Evolutionary conservation across 2,888 invertebrate species (phyloP).

Genomic region (Philereme transversata): DNA sequence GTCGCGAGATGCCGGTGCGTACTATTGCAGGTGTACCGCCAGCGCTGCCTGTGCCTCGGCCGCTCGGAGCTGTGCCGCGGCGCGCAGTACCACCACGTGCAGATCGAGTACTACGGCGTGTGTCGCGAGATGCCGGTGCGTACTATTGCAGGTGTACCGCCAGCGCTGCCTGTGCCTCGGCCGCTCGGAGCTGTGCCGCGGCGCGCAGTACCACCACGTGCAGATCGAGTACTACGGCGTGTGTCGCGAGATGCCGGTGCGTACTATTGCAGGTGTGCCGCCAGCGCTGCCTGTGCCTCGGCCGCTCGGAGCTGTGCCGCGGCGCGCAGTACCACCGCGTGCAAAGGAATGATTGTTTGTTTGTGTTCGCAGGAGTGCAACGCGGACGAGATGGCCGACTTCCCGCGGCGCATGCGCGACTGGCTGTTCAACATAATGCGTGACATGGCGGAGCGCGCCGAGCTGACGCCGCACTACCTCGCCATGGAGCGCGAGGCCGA

Average conservation of each 20-base stretch:
- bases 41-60: constrained; percentile 95
- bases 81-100: constrained; percentile 91
- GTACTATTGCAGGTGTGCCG: no score
- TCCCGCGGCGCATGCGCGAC: constrained; percentile 98
- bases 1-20: constrained; percentile 82
- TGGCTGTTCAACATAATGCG: constrained; percentile 99
- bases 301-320: constrained; percentile 88
- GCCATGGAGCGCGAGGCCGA: constrained; percentile 96
- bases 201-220: constrained; percentile 90
- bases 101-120: constrained; percentile 97
- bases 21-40: constrained; percentile 89
- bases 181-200: constrained; percentile 88
- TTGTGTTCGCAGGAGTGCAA: constrained; percentile 86
- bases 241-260: constrained; percentile 85
- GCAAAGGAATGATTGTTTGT: constrained; percentile 80
- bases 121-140: constrained; percentile 85
- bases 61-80: constrained; percentile 89
- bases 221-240: constrained; percentile 97
- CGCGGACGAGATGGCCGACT: constrained; percentile 95
- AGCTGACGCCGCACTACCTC: constrained; percentile 92
- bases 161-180: constrained; percentile 96
- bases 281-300: constrained; percentile 96
- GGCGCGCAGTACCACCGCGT: constrained; percentile 91
- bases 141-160: constrained; percentile 88
- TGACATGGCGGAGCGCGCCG: constrained; percentile 94